Conservation (phyloP, 2,888 invertebrate genomes). For the Enchytraeus crypticus region DNA sequence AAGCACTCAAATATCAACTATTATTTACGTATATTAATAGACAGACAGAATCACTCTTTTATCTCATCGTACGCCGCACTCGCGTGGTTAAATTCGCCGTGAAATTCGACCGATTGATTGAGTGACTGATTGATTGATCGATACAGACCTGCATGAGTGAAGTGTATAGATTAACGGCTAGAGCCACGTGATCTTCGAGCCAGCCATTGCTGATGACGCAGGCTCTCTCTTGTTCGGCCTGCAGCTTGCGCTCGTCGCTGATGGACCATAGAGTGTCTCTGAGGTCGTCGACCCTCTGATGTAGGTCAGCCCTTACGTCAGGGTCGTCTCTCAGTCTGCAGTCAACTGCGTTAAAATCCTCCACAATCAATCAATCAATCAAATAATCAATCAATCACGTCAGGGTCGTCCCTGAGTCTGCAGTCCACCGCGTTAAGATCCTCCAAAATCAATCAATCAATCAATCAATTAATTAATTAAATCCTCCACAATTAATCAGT, state of each 20-base stretch:
- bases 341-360: constrained; percentile 46
- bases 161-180: constrained; percentile 46
- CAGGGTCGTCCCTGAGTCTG: not conserved
- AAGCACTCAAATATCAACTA: too few species aligned
- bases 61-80: too few species aligned
- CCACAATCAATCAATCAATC: constrained; percentile 23
- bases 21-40: too few species aligned
- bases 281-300: constrained; percentile 47
- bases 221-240: constrained; percentile 43
- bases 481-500: too few species aligned
- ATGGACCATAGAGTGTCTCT: constrained; percentile 46
- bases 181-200: constrained; percentile 46
- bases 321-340: constrained; percentile 48
- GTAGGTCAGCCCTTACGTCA: constrained; percentile 45
- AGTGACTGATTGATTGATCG: too few species aligned
- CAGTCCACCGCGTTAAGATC: too few species aligned
- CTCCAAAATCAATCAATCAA: too few species aligned
- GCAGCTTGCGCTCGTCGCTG: constrained; percentile 45
- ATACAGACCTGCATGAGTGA: constrained; percentile 42
- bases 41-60: too few species aligned
- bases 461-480: too few species aligned
- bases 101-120: too few species aligned
- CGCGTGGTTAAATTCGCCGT: too few species aligned
- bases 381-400: not conserved
- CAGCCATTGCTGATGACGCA: constrained; percentile 44